Conservation (phyloP, 2,888 invertebrate genomes). For the Vannuccia rotundouncinata region DNA sequence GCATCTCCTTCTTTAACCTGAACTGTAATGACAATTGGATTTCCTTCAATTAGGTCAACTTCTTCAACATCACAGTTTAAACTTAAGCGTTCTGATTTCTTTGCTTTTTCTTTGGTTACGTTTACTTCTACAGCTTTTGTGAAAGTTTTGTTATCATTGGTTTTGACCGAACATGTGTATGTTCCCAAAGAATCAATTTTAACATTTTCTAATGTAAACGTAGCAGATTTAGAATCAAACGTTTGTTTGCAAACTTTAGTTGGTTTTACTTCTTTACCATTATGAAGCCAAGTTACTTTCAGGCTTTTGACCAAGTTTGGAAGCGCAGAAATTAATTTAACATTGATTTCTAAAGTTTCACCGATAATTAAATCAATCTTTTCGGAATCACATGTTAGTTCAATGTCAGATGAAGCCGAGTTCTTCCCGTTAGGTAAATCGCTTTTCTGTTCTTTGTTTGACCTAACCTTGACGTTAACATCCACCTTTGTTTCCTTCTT, state of each 20-base stretch:
- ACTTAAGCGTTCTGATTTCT: neutral
- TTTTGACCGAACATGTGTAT: neutral
- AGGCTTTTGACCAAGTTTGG: neutral
- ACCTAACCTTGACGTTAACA: neutral
- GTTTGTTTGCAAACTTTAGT: neutral
- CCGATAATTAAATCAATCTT: neutral
- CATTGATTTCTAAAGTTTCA: neutral
- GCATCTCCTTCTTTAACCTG: neutral
- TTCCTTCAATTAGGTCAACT: conserved; percentile 12
- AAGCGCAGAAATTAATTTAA: neutral
- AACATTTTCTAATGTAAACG: neutral
- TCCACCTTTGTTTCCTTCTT: conserved; percentile 3
- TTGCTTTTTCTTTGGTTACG: neutral
- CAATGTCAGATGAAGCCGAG: neutral
- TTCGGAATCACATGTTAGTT: conserved; percentile 1
- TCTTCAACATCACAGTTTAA: conserved; percentile 9
- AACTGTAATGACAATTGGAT: neutral
- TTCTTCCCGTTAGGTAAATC: too few species aligned
- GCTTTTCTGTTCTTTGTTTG: neutral
- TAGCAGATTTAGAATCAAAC: neutral
- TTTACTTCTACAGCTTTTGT: neutral
- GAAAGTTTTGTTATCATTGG: neutral
- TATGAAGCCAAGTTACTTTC: neutral
- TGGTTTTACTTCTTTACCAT: neutral
- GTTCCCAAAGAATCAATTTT: neutral